Conservation (phyloP, 2,888 invertebrate genomes). For the Piscicola geometra region DNA sequence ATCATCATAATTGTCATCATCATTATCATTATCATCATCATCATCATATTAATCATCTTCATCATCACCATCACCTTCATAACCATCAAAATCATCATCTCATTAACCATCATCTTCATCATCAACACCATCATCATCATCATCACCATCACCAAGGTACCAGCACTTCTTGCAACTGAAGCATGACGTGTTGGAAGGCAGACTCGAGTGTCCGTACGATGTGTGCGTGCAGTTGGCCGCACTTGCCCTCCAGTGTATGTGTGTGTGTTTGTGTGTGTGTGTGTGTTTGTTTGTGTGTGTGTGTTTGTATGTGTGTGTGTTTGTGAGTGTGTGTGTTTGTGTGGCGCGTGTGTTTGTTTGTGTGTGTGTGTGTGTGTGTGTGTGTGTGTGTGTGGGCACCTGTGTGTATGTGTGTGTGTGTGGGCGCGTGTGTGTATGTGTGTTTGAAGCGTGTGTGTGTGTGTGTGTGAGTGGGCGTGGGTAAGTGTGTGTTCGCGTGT, state of each 20-base stretch:
- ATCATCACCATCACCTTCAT: constrained; percentile 1
- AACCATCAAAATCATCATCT: neutral
- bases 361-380: constrained; percentile 6
- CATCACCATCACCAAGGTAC: constrained; percentile 61
- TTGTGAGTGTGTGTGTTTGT: constrained; percentile 32
- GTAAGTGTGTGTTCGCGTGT: constrained; percentile 14
- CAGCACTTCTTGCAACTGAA: constrained; percentile 96
- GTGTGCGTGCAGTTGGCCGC: constrained; percentile 85
- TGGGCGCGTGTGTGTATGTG: constrained; percentile 27
- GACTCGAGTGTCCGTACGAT: constrained; percentile 79
- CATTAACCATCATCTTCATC: neutral
- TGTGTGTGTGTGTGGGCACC: constrained; percentile 1
- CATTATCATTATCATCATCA: constrained; percentile 50
- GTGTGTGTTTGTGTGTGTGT: constrained; percentile 24
- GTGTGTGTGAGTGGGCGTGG: no score
- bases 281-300: constrained; percentile 11
- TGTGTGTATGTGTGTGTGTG: constrained; percentile 21
- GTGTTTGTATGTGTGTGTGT: constrained; percentile 27
- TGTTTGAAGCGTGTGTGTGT: constrained; percentile 29
- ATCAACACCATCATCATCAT: neutral
- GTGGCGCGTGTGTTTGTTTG: no score
- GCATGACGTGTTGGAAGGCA: constrained; percentile 85
- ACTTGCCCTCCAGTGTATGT: constrained; percentile 83
- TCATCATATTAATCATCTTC: constrained; percentile 70
- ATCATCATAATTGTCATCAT: neutral